Evolutionary conservation across 2,888 invertebrate species (phyloP).

Genomic region (Coremacera marginata): DNA sequence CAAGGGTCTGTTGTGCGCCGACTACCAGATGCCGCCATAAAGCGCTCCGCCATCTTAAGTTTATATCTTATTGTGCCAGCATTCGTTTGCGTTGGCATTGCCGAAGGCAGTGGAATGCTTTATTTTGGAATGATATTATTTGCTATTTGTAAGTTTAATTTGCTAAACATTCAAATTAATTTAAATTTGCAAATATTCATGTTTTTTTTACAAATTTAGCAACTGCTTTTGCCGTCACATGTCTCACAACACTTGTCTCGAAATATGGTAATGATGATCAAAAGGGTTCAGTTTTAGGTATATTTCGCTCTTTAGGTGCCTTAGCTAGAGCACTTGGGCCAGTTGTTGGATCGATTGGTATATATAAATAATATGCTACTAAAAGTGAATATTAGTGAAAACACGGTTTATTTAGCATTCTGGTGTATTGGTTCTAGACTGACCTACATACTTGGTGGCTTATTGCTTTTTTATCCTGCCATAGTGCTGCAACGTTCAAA

Average conservation of each 20-base stretch:
- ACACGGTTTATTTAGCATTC: constrained; percentile 77
- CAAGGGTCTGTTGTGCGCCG: constrained; percentile 92
- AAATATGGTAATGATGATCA: constrained; percentile 83
- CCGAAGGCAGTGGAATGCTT: constrained; percentile 74
- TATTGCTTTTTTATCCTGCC: constrained; percentile 82
- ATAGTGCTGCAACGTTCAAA: constrained; percentile 71
- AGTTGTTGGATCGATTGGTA: constrained; percentile 85
- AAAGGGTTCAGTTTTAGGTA: constrained; percentile 93
- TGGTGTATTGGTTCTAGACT: constrained; percentile 89
- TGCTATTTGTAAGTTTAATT: constrained; percentile 83
- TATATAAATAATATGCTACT: constrained; percentile 38
- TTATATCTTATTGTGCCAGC: constrained; percentile 88
- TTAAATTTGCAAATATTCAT: neutral
- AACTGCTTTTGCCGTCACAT: constrained; percentile 94
- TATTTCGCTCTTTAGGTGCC: constrained; percentile 94
- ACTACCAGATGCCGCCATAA: constrained; percentile 80
- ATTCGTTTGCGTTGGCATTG: constrained; percentile 86
- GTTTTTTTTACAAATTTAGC: constrained; percentile 69
- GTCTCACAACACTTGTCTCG: constrained; percentile 93
- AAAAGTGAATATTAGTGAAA: neutral
- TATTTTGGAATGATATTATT: constrained; percentile 89
- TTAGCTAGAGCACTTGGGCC: constrained; percentile 94
- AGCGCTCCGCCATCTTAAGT: constrained; percentile 79
- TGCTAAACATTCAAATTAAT: neutral
- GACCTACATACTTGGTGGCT: constrained; percentile 86